Base-by-base conservation (phyloP, 37 sponge, comb jelly and placozoan genomes). In the Crambe crambe region DNA sequence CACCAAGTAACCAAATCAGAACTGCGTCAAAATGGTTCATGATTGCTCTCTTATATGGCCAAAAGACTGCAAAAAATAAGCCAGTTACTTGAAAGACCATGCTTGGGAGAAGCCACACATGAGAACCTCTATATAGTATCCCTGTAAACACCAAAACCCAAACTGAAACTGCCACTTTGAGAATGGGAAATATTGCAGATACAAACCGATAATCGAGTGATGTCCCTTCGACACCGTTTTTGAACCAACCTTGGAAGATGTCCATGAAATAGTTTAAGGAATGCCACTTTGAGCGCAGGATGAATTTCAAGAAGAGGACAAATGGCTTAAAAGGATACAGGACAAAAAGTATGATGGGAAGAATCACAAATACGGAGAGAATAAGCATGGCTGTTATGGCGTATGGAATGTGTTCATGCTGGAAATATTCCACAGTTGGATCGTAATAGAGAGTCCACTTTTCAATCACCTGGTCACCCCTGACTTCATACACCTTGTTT, bases 211-310 rank as follows among this genome's bases (percentile, higher is more conserved):
- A 61, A 61, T 61, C 63, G 15, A 5, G 12, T 23, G 63, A 29
- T 29, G 29, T 27, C 25, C 6, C 58, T 31, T 6, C 66, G 12
- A 44, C 63, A 3, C 78, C 78, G 40, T 64, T 40, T 62, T 78
- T 78, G 2, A 42, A 63, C 26, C 47, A 65, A 41, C 78, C 78
- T 30, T 78, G 66, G 42, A 78, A 78, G 15, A 15, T 42, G 2
- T 78, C 78, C 25, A 64, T 39, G 43, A 78, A 38, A 54, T 30
- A 29, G 22, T 51, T 17, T 20, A 37, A 40, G 43, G 18, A 37
- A 37, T 41, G 72, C 25, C 6, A 39, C 42, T 25, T 72, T 21
- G 3, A 26, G 43, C 32, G 72, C 42, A 5, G 43, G 1, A 72
- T 61, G n/a, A 61, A 8, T 27, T 61, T 61, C 15, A 23, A 8